These are phyloP conservation scores for Drosophila engyochracea DNA, from an alignment of 2,888 invertebrate genomes.

Conservation along the genomic window DNA sequence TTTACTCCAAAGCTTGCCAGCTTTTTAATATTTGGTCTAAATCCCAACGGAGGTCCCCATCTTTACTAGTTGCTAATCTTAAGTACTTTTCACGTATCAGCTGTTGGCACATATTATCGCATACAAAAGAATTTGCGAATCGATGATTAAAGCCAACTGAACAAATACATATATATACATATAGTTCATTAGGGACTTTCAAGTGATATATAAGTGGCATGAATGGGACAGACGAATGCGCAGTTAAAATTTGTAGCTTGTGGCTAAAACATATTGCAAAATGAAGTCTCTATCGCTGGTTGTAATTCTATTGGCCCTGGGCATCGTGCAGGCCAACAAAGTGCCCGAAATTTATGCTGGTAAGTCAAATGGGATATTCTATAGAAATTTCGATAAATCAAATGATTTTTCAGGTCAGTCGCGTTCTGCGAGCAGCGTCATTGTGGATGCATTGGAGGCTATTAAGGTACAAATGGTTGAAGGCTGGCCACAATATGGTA, in stretches of 20 bases:
- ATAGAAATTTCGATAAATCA: background rate
- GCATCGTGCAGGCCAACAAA: slow-evolving; percentile 48
- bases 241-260: slow-evolving; percentile 34
- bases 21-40: background rate
- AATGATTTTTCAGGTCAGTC: slow-evolving; percentile 45
- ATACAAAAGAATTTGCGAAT: slow-evolving; percentile 38
- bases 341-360: slow-evolving; percentile 45
- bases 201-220: slow-evolving; percentile 54
- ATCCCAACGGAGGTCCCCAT: background rate
- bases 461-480: slow-evolving; percentile 64
- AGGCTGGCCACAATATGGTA: slow-evolving; percentile 70
- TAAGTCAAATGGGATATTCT: slow-evolving; percentile 24
- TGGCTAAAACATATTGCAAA: slow-evolving; percentile 14
- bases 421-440: slow-evolving; percentile 62
- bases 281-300: slow-evolving; percentile 61
- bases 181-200: background rate
- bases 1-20: background rate
- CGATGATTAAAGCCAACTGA: slow-evolving; percentile 31
- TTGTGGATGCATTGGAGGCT: slow-evolving; percentile 62
- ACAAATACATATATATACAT: background rate
- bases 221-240: background rate
- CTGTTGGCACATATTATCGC: slow-evolving; percentile 34
- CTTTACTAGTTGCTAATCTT: slow-evolving; percentile 34
- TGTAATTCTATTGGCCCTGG: slow-evolving; percentile 39
- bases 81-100: slow-evolving; percentile 29